Evolutionary conservation across 30 jellyfish, hydroid and myxozoan species (phyloP).

Genomic region (Phacellophora camtschatica): DNA sequence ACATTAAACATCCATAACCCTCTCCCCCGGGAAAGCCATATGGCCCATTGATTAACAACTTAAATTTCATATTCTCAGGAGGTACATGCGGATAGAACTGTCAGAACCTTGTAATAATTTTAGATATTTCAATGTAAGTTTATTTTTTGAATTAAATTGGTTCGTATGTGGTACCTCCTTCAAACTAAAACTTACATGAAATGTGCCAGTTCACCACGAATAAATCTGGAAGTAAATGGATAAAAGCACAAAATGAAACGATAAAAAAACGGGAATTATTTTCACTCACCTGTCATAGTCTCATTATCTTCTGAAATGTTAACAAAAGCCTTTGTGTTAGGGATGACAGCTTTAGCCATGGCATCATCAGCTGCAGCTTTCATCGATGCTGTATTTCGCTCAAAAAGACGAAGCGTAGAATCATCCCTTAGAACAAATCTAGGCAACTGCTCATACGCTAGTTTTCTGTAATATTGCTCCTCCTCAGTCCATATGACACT

Average conservation of each 20-base stretch:
- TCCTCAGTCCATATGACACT: constrained; percentile 42
- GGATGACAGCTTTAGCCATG: constrained; percentile 54
- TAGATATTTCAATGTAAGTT: too few species aligned
- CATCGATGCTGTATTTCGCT: constrained; percentile 43
- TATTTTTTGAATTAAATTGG: too few species aligned
- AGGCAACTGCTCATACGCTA: constrained; percentile 68
- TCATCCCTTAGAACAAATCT: constrained; percentile 44
- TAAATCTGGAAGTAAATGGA: not conserved
- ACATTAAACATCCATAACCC: too few species aligned
- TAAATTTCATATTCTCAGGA: too few species aligned
- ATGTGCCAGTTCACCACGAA: not conserved
- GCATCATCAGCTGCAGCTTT: constrained; percentile 50
- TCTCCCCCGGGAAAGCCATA: too few species aligned
- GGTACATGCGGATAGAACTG: too few species aligned
- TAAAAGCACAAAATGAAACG: not conserved
- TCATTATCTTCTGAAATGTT: constrained; percentile 29
- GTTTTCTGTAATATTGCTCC: constrained; percentile 41
- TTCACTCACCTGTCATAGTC: constrained; percentile 37
- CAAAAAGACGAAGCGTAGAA: constrained; percentile 11
- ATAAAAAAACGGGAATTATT: not conserved
- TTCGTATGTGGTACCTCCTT: too few species aligned
- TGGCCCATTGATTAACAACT: too few species aligned
- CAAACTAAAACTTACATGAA: too few species aligned
- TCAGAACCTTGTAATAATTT: too few species aligned
- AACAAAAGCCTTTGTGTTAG: not conserved